phyloP scores from a whole-genome alignment of 2,888 invertebrate species.

The Drosophila stalkeri region DNA sequence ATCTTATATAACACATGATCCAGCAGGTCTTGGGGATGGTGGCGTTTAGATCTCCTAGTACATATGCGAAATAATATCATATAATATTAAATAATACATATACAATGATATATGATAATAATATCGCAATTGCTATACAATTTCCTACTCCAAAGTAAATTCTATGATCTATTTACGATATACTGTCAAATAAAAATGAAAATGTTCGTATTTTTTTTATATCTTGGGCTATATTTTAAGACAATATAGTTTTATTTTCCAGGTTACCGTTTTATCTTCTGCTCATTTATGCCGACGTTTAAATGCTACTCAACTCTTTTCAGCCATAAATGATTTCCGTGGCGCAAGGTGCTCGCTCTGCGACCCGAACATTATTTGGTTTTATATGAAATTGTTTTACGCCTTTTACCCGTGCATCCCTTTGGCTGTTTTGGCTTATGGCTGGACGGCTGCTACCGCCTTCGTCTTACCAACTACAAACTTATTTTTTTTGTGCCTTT shows the following conservation, averaged over 20 bases:
- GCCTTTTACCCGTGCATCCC: conserved; percentile 23
- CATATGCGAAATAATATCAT: too few species aligned
- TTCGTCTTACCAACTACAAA: conserved; percentile 41
- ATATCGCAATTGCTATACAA: not conserved
- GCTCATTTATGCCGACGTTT: conserved; percentile 34
- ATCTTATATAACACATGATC: too few species aligned
- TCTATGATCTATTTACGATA: conserved; percentile 4
- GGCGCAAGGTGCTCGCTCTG: conserved; percentile 45
- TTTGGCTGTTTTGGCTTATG: conserved; percentile 25
- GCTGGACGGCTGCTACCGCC: conserved; percentile 12
- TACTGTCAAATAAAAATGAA: not conserved
- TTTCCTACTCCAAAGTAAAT: not conserved
- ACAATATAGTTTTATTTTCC: not conserved
- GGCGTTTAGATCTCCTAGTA: too few species aligned
- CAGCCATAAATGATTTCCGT: conserved; percentile 48
- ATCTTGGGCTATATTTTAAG: not conserved
- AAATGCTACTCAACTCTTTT: conserved; percentile 24
- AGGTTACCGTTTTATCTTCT: conserved; percentile 13
- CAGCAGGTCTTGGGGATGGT: too few species aligned
- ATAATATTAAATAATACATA: too few species aligned
- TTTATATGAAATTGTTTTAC: conserved; percentile 70
- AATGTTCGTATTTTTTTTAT: not conserved
- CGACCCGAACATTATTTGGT: conserved; percentile 65
- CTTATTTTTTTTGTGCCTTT: conserved; percentile 45
- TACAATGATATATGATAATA: not conserved